A percentile compares a stretch with the other conserved stretches of the same genome.
These are phyloP conservation scores for Heliothis virescens DNA, from an alignment of 1,140 invertebrate genomes.

Conservation along the genomic window DNA sequence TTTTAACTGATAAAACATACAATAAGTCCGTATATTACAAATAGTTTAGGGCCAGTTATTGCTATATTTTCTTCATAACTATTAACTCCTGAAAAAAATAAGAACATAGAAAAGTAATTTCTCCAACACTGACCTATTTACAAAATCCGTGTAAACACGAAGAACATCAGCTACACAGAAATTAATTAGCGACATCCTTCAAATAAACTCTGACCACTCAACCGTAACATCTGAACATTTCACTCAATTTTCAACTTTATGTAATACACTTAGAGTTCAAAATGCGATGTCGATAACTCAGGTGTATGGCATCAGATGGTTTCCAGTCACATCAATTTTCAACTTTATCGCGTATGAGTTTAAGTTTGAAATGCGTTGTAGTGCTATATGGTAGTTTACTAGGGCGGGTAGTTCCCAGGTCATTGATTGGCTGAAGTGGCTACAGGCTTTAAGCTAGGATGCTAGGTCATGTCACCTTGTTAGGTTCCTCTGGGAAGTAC, in stretches of 20 bases:
- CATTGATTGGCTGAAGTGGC: slow-evolving; percentile 32
- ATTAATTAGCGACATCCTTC: slow-evolving; percentile 31
- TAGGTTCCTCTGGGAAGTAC: slow-evolving; percentile 15
- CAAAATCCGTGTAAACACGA: neutral
- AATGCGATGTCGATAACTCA: no score
- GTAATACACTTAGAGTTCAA: no score
- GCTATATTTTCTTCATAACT: no score
- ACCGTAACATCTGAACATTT: neutral
- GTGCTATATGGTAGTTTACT: neutral
- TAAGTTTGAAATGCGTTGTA: no score
- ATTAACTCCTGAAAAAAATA: no score
- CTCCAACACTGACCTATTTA: neutral
- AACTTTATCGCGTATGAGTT: no score
- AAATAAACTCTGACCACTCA: neutral
- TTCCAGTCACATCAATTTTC: no score
- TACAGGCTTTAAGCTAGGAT: slow-evolving; percentile 1
- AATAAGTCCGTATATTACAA: no score
- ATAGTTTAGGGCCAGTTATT: no score
- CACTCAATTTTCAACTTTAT: neutral
- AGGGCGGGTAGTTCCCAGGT: slow-evolving; percentile 33
- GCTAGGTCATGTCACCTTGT: slow-evolving; percentile 35
- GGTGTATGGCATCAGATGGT: no score
- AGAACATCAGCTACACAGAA: slow-evolving; percentile 9
- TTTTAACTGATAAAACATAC: no score
- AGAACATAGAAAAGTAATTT: no score